phyloP scores from a whole-genome alignment of 2,113 vertebrate genomes.

The Condylura cristata region DNA sequence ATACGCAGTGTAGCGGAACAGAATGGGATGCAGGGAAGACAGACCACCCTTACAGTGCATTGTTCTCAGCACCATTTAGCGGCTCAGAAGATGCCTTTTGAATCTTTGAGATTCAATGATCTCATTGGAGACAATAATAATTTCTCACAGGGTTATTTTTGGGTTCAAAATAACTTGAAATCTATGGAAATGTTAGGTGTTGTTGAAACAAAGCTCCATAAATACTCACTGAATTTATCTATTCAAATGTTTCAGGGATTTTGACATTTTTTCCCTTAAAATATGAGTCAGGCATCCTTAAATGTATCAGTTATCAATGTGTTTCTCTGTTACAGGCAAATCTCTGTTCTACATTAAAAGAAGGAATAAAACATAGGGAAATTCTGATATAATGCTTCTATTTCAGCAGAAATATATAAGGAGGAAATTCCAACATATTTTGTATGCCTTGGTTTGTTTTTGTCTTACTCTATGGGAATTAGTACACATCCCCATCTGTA shows the following conservation, averaged over 20 bases:
- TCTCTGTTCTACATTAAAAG: background rate
- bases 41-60: background rate
- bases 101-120: background rate
- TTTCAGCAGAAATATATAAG: constrained; percentile 10
- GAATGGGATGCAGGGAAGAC: background rate
- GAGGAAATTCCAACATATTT: background rate
- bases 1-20: background rate
- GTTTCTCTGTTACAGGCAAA: constrained; percentile 44
- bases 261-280: background rate
- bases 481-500: constrained; percentile 19
- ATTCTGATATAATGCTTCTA: constrained; percentile 10
- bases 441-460: background rate
- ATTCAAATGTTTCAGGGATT: constrained; percentile 40
- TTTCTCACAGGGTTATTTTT: constrained; percentile 13
- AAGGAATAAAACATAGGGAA: constrained; percentile 41
- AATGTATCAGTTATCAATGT: constrained; percentile 60
- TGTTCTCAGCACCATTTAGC: background rate
- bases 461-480: background rate
- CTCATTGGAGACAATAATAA: background rate
- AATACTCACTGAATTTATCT: constrained; percentile 46
- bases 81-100: background rate
- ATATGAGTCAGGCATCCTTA: constrained; percentile 48
- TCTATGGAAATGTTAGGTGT: constrained; percentile 26
- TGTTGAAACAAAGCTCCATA: constrained; percentile 60
- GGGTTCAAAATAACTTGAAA: constrained; percentile 3